Evolutionary conservation across 2,113 vertebrate genomes (phyloP).

Genomic region (Taxidea taxus): DNA sequence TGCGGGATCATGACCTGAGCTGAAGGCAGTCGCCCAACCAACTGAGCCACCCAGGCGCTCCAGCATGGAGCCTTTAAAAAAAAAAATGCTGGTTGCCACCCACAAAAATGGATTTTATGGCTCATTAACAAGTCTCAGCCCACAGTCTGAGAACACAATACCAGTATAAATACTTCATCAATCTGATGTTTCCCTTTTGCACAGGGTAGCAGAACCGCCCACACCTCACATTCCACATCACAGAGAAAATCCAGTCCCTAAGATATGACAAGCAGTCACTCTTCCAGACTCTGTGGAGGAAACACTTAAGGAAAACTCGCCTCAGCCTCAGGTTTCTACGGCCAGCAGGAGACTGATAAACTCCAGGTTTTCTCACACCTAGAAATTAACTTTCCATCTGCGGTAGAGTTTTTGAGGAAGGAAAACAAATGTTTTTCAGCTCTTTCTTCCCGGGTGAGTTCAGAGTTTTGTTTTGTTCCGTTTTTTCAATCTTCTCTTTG

Average conservation of each 20-base stretch:
- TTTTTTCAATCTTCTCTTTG: neutral
- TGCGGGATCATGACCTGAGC: no score
- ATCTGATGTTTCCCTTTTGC: neutral
- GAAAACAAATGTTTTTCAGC: neutral
- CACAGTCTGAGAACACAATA: neutral
- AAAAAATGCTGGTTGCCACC: neutral
- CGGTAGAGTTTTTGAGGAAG: neutral
- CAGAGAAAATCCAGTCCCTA: neutral
- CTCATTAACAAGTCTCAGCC: neutral
- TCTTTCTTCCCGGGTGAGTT: neutral
- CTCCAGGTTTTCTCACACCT: neutral
- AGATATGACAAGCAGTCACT: neutral
- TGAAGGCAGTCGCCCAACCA: no score
- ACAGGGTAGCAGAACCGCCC: neutral
- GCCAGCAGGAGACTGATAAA: neutral
- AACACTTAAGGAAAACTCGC: neutral
- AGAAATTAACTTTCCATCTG: neutral
- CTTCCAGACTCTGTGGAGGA: neutral
- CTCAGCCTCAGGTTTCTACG: neutral
- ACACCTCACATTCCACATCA: fast-evolving
- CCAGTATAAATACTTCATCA: neutral
- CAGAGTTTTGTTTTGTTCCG: neutral
- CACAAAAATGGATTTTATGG: neutral
- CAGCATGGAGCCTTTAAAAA: neutral
- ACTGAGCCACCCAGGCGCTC: no score